Evolutionary conservation across 2,888 invertebrate species (phyloP), one percentile per base, ranked within the genome.

Genomic region (Phasia obesa): DNA sequence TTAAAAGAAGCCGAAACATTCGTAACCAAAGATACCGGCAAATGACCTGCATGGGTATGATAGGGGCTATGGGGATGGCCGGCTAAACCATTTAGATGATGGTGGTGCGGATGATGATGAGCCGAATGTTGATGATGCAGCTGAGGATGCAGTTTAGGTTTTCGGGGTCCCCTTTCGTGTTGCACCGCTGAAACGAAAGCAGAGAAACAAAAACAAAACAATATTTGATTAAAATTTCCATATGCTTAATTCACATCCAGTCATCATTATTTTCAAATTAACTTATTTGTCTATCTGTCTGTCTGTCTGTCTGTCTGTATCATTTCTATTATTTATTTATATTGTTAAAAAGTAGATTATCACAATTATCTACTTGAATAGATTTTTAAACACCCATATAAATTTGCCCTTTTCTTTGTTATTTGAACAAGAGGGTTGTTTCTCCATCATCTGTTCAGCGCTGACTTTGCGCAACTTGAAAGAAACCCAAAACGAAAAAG

Each of bases 91-190:
- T 85, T 86, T 42, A 84, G 85, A 60, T 88, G 85, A 60, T 88
- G 88, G 35, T 89, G 89, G 73, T 87, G 88, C 17, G 88, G 89
- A 84, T 89, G 86, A 59, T 85, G 89, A 78, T 87, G 86, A 25
- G 87, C 89, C 53, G 89, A 89, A 83, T 91, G 91, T 19, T 88
- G 88, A 73, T 90, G 90, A 84, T 91, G 91, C 75, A 92, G 80
- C 76, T 91, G 91, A 9, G 92, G 92, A 88, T 95, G 96, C 84
- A 95, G 92, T 92, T 98, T 98, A 6, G 98, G 97, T 92, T 98
- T 98, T 80, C 98, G 94, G 0, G 98, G 98, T 7, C 98, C 98
- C 57, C 98, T 94, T 92, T 98, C 98, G 92, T 98, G 98, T 92
- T 98, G 98, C 83, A 98, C 98, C 90, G 98, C 98, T 98, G 93